Base-by-base conservation (phyloP, 2,888 invertebrate species). In the Calliopum simillimum region DNA sequence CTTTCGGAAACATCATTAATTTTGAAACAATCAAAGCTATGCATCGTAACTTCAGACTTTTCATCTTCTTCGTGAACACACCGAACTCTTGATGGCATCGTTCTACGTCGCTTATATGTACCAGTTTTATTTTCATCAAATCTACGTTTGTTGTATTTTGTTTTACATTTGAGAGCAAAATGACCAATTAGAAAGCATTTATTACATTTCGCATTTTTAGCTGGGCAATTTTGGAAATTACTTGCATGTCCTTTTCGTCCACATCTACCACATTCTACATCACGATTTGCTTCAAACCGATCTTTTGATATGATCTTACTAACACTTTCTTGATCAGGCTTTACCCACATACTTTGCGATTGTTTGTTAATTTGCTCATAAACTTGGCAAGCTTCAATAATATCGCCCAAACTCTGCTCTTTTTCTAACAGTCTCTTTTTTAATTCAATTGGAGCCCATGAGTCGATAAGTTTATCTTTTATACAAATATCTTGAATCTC, bases 21-120 rank as follows among this genome's bases (percentile, higher is more conserved):
- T 68, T 73, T 73, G 46, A 73, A 71, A 19, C 69, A 73, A 58
- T 44, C 68, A 58, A 70, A 71, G 41, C 69, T 56, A 14, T 8
- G 11, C 49, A 49, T 11, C 19, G n/a, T 19, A 11, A 16, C 49
- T 16, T n/a, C 3, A 49, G n/a, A 16, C 4, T 19, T 49, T 16
- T n/a, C 4, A 16, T 14, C 49, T 16, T 14, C 19, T 19, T 49
- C 49, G n/a, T 49, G 49, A 14, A 49, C 19, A 19, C 49, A 14
- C 49, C 11, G 19, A 16, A 49, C 14, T 14, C 19, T 49, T 4
- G 49, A 49, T 16, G 51, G 55, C 14, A 55, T 56, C 19, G 49
- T 49, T 16, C 49, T 19, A 53, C 2, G 55, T 14, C 46, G 59
- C 19, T 64, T 65, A 6, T 5, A 46, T 6, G 19, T 16, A 16